Conservation (phyloP, 2,888 invertebrate species). For the Lydus trimaculatus region DNA sequence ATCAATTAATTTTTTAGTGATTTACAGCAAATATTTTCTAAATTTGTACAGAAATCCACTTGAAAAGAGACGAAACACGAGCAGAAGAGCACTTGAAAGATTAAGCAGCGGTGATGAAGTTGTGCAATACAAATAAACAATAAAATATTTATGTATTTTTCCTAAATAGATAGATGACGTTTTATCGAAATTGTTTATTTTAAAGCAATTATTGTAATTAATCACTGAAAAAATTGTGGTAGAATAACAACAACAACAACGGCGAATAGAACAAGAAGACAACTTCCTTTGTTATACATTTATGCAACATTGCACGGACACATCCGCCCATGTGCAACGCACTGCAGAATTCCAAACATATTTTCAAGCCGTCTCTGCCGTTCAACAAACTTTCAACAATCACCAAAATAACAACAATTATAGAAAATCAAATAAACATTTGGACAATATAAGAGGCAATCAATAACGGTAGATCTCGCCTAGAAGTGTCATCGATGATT, state of each 20-base stretch:
- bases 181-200: too few species aligned
- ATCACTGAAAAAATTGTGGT: not conserved
- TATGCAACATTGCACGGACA: slow-evolving; percentile 8
- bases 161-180: too few species aligned
- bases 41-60: too few species aligned
- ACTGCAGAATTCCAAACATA: slow-evolving; percentile 4
- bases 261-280: not conserved
- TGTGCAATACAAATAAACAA: slow-evolving; percentile 19
- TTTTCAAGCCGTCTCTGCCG: not conserved
- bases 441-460: not conserved
- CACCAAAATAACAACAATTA: not conserved
- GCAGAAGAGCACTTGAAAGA: too few species aligned
- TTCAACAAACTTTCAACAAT: not conserved
- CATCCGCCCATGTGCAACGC: slow-evolving; percentile 6
- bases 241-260: too few species aligned
- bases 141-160: slow-evolving; percentile 21
- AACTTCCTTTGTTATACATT: slow-evolving; percentile 5
- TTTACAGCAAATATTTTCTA: too few species aligned
- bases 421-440: too few species aligned
- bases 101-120: too few species aligned
- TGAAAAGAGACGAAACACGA: too few species aligned
- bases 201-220: too few species aligned
- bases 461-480: not conserved
- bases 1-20: too few species aligned
- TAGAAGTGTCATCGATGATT: too few species aligned